These are phyloP conservation scores for Phyllostomus hastatus DNA, from an alignment of 2,113 vertebrate species.

Conservation along the genomic window DNA sequence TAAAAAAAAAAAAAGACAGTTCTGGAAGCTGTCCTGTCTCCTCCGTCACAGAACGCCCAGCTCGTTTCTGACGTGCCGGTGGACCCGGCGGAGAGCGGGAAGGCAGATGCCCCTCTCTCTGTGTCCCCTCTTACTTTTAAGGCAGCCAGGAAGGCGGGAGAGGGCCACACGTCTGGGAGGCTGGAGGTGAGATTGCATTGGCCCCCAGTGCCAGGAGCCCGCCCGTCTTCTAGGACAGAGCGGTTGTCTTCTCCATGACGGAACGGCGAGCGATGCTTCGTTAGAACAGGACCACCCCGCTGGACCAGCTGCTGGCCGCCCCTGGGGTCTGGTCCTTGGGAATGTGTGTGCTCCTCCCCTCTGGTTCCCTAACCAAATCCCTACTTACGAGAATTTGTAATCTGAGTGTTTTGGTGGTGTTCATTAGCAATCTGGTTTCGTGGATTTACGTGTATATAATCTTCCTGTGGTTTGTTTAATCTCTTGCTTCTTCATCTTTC, in stretches of 20 bases:
- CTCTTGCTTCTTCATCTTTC: neutral
- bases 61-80: neutral
- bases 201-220: neutral
- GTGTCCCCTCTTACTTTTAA: neutral
- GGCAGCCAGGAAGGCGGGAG: neutral
- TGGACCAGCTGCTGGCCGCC: rapidly evolving
- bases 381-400: neutral
- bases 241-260: rapidly evolving
- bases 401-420: neutral
- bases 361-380: neutral
- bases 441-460: neutral
- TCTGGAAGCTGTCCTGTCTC: neutral
- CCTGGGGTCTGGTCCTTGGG: too few species aligned
- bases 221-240: neutral
- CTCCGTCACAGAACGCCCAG: too few species aligned
- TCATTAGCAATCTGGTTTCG: neutral
- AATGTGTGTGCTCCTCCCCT: neutral
- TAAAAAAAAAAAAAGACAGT: neutral
- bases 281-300: neutral
- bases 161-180: rapidly evolving
- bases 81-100: neutral
- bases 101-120: neutral
- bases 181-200: rapidly evolving
- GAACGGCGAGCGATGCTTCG: too few species aligned
- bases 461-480: neutral